A percentile compares a stretch with the other conserved stretches of the same genome.
These are phyloP conservation scores for Poeciliopsis presidionis DNA, from an alignment of 2,797 vertebrate genomes.

Conservation along the genomic window DNA sequence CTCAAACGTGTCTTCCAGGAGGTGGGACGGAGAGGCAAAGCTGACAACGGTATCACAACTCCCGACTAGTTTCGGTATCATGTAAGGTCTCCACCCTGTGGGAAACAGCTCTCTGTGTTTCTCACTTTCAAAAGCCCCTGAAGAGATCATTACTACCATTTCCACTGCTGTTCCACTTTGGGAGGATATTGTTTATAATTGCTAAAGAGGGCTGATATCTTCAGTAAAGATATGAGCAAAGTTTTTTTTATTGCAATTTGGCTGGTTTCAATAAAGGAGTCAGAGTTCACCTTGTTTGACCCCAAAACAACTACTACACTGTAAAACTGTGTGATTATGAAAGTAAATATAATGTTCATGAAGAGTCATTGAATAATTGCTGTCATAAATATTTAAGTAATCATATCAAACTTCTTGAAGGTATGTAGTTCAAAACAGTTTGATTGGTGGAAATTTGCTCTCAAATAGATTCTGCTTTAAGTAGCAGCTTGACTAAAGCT, in stretches of 20 bases:
- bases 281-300: background rate
- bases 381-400: background rate
- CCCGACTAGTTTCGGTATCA: constrained; percentile 27
- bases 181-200: constrained; percentile 49
- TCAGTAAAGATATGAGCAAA: constrained; percentile 14
- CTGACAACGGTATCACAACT: constrained; percentile 43
- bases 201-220: constrained; percentile 28
- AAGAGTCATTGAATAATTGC: background rate
- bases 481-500: background rate
- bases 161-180: constrained; percentile 15
- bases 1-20: constrained; percentile 35
- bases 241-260: background rate
- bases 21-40: constrained; percentile 10
- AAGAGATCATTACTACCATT: constrained; percentile 47
- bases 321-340: background rate
- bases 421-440: background rate
- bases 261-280: background rate
- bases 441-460: background rate
- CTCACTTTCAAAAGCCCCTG: constrained; percentile 35
- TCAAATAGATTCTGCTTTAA: background rate
- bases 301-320: background rate
- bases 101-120: constrained; percentile 21
- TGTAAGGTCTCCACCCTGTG: constrained; percentile 10
- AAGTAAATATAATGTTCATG: background rate
- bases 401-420: background rate